Evolutionary conservation across 2,113 vertebrate species (phyloP), one percentile per base, ranked within the genome.

Genomic region (Brienomyrus brachyistius): DNA sequence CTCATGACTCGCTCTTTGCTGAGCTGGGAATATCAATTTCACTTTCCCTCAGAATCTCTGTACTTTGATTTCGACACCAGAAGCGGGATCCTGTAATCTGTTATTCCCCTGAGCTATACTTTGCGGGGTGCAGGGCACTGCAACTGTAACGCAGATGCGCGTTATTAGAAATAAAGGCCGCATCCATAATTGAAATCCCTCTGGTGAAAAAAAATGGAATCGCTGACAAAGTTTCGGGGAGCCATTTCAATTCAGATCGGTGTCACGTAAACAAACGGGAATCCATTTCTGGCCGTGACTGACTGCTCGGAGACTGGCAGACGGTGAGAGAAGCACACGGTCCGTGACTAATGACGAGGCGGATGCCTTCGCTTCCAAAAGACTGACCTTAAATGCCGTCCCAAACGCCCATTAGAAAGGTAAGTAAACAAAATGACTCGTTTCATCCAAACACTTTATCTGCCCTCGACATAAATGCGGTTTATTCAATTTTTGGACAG

Each of bases 141-240:
- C 66, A 23, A 88, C 86, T 90, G 91, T 91, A 90, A 88, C 52
- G n/a, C 35, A 85, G 54, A 59, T 51, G 43, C 40, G 54, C 80
- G 27, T 89, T 56, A 91, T 92, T 90, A 89, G 47, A 89, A 91
- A 89, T 91, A 83, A 89, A 88, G 77, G 51, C 82, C 10, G 54
- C 59, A 8, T 23, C 51, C 56, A 11, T 66, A 91, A 91, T 89
- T 50, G 21, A 66, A 3, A 89, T 70, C 31, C 50, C 21, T 23
- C 80, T 86, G 59, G 5, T 88, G 48, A 89, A 91, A 31, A 31
- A 70, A 88, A 91, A 92, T 91, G 90, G 85, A 86, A 92, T 27
- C 6, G 89, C 89, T 83, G 31, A 35, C 40, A 35, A 62, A 23
- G 90, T 87, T 92, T 90, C 15, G 40, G 90, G 70, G 62, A 70